Conservation (phyloP, 2,113 vertebrate genomes). For the Eupsittula cactorum region DNA sequence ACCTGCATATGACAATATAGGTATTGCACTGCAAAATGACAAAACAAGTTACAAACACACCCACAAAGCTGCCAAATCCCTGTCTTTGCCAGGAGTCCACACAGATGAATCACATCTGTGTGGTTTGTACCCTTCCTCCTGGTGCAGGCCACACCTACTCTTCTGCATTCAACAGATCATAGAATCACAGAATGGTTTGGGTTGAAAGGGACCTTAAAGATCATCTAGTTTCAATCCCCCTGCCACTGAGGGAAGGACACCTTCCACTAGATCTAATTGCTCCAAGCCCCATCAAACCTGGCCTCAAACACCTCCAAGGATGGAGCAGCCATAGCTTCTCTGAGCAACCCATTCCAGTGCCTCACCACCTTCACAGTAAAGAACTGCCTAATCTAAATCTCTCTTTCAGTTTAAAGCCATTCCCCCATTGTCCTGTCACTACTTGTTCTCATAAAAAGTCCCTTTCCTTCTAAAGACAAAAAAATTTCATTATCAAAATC, state of each 20-base stretch:
- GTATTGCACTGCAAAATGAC: conserved; percentile 49
- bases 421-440: neutral
- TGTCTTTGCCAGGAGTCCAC: conserved; percentile 48
- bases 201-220: neutral
- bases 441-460: neutral
- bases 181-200: neutral
- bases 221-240: neutral
- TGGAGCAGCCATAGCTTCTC: neutral
- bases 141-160: neutral
- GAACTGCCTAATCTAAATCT: neutral
- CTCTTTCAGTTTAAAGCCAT: neutral
- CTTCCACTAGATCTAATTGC: neutral
- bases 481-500: neutral
- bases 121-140: neutral
- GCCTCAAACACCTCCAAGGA: neutral
- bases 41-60: conserved; percentile 24
- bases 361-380: neutral
- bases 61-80: conserved; percentile 60
- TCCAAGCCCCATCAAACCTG: neutral
- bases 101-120: conserved; percentile 60
- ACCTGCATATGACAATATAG: neutral
- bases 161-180: neutral
- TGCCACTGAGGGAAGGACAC: neutral
- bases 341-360: neutral
- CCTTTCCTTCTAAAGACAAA: neutral